Base-by-base conservation (phyloP, 2,797 vertebrate species). In the Poeciliopsis turneri region DNA sequence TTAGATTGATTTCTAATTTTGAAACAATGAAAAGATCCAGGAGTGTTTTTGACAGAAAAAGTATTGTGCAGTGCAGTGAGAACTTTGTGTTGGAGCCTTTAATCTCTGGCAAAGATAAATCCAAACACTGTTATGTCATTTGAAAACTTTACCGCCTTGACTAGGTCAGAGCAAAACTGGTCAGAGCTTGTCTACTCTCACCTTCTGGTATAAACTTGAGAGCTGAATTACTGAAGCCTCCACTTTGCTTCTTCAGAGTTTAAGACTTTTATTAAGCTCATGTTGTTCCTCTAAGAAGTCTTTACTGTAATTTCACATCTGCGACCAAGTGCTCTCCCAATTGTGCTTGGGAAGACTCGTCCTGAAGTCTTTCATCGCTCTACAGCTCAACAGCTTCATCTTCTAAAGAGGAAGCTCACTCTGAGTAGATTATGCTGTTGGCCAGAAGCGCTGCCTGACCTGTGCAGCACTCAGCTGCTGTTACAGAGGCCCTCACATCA, bases 401-500 rank as follows among this genome's bases (percentile, higher is more conserved):
- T 2, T 46, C 3, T 46, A 59, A 51, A 59, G 59, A 30, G 49
- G 47, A 43, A 68, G 47, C 49, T 70, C n/a, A 46, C 43, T 76
- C 70, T 11, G 71, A 79, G 72, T 75, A 71, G 69, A 74, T 87
- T 23, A 55, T 71, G 3, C 49, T 51, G 74, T 43, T 36, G 0
- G 77, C 78, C 33, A 64, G 57, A 72, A 2, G 18, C 47, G 4
- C 75, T 76, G 64, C 25, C 80, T 92, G 88, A 92, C 90, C 91
- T 91, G 77, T 69, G 79, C 80, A 46, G 78, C 41, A 46, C 70
- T 25, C 78, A 45, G 41, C 73, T 41, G 1, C 81, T 69, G 64
- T 84, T 49, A 71, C 85, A 78, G 71, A 84, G 59, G 81, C 89
- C 79, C 84, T 76, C 83, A 80, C 80, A 81, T 86, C 81, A 7